Conservation (phyloP, 2,797 vertebrate genomes). For the Buceros bicornis region DNA sequence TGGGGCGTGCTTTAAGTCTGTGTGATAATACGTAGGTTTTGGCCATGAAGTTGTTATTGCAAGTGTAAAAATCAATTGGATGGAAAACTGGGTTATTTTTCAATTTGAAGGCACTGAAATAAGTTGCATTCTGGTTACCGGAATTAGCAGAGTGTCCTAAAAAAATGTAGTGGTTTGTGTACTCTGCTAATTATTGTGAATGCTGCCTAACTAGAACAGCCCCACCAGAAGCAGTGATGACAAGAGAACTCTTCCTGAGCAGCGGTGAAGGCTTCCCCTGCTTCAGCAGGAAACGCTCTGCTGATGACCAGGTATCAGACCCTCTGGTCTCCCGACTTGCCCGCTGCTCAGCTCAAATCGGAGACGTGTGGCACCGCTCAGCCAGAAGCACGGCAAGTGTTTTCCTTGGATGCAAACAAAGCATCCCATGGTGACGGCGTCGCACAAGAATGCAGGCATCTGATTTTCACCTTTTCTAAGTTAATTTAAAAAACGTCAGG, state of each 20-base stretch:
- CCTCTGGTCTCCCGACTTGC: neutral
- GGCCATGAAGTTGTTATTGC: neutral
- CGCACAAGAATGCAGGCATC: neutral
- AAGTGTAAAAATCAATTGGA: neutral
- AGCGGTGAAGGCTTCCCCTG: neutral
- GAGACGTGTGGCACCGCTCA: neutral
- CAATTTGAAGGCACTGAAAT: neutral
- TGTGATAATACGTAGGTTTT: neutral
- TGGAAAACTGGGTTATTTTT: neutral
- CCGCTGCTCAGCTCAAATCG: neutral
- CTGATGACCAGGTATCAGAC: rapidly evolving
- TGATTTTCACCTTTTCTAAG: rapidly evolving
- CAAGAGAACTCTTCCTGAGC: rapidly evolving
- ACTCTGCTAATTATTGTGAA: too few species aligned
- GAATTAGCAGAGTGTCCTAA: neutral
- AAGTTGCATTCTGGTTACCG: neutral
- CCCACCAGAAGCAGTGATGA: neutral
- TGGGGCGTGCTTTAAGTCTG: too few species aligned
- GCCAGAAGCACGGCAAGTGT: neutral
- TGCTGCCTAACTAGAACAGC: neutral
- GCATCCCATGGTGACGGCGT: rapidly evolving
- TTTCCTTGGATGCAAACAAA: neutral
- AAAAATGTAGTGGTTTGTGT: neutral
- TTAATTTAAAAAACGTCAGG: neutral
- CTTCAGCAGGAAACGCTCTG: neutral